Evolutionary conservation across 2,113 vertebrate genomes (phyloP), one percentile per base, ranked within the genome.

Genomic region (Pteruthius melanotis): DNA sequence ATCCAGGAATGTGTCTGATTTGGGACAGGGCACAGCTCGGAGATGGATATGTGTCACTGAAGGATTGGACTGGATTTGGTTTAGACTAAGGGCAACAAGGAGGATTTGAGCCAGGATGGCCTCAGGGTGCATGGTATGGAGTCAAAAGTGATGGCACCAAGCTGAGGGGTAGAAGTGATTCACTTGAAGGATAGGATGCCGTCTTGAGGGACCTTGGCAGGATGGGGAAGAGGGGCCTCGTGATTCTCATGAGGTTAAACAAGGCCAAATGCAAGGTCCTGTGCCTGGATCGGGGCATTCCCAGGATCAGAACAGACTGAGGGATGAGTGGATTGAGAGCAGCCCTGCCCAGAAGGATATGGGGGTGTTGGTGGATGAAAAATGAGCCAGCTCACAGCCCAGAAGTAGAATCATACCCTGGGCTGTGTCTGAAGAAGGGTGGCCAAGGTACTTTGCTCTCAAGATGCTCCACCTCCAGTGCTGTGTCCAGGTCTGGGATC

Each of bases 381-480:
- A 45, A 18, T 15, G 69, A 75, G 39, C 45, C 28, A 24, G 30
- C 16, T 68, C 78, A 30, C 16, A 60, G 53, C 39, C n/a, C n/a
- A 21, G 45, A 40, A 75, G n/a, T 18, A 17, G 53, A 60, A 24
- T 9, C 0, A 0, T 61, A 6, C 19, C 10, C 47, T n/a, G 45
- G 53, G n/a, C 45, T 68, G 28, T 66, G 68, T 66, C 27, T 13
- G 13, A 7, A 42, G 17, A 42, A 65, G 22, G 20, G 30, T 49
- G 66, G 35, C 9, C 49, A 65, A 11, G 40, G 40, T 42, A 44
- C 53, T 44, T 13, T 65, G 37, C 60, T 59, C 68, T 57, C 42
- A 42, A 1, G 37, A 4, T 56, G 33, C 22, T 80, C 22, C 44
- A 45, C 13, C 60, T n/a, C 27, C 28, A 30, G 52, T 45, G 64